Conservation (phyloP, 53 echinoderm and acorn worm genomes). For the Crossaster papposus region DNA sequence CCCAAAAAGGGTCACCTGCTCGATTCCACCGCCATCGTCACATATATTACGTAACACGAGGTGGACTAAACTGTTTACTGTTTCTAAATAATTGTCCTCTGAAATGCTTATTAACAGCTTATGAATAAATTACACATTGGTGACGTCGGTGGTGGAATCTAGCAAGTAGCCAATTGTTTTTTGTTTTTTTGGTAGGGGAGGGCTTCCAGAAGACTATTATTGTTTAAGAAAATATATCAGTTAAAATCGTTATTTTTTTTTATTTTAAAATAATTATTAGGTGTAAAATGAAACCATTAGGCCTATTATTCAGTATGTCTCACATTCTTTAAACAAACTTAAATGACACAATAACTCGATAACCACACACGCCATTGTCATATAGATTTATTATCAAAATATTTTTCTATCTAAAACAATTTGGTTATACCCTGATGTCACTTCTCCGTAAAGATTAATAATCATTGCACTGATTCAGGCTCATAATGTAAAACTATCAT, state of each 20-base stretch:
- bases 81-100: no score
- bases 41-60: neutral
- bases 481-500: constrained; percentile 19
- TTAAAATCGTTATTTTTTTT: no score
- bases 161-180: no score
- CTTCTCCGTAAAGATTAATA: constrained; percentile 10
- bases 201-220: no score
- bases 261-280: neutral
- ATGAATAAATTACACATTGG: no score
- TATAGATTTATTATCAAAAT: no score
- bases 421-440: neutral
- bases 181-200: no score
- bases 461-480: neutral
- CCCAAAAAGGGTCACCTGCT: neutral
- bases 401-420: neutral
- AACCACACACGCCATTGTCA: constrained; percentile 9
- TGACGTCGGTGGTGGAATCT: no score
- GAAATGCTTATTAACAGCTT: no score
- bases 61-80: neutral
- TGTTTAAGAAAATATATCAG: no score
- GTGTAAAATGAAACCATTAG: constrained; percentile 7
- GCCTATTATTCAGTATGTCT: constrained; percentile 14
- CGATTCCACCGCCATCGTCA: constrained; percentile 3
- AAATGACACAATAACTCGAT: constrained; percentile 25
- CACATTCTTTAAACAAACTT: constrained; percentile 24